Base-by-base conservation (phyloP, 2,888 invertebrate genomes). In the Conops quadrifasciatus region DNA sequence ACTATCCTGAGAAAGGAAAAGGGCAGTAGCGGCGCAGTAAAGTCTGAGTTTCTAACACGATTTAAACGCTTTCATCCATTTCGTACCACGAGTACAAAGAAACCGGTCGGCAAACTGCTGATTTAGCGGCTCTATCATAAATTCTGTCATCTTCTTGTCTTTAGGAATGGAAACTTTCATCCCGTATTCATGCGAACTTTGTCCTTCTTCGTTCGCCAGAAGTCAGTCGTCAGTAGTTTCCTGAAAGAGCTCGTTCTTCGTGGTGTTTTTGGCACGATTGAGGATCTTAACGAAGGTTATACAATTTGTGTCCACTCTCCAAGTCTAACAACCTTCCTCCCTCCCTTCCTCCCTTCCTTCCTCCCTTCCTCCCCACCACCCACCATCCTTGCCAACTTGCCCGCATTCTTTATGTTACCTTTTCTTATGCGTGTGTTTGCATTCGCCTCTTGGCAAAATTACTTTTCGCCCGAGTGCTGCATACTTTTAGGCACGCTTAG, bases 51-150 rank as follows among this genome's bases (percentile, higher is more conserved):
- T 1, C 19, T 16, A 0, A 49, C 15, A n/a, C n/a, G 13, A 49
- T 2, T 1, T 19, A 49, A 3, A 16, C 49, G 4, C 1, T 1
- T 49, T n/a, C 36, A 36, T 36, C 9, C 36, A 36, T 7, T 36
- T 36, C 9, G 36, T 36, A 4, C 36, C n/a, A n/a, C n/a, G n/a
- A n/a, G n/a, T 21, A 1, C 21, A 21, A 21, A 53, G 53, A 53
- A 53, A 21, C n/a, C 53, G n/a, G 13, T 21, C 21, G n/a, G n/a
- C 2, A 21, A 53, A n/a, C 53, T 53, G 66, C 36, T 53, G 66
- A 66, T 66, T 66, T 36, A 66, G 53, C 30, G 36, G 53, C 66
- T 63, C 36, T 4, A 36, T 63, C 45, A 63, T 63, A 63, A 63
- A 63, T 63, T 63, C 63, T 26, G 26, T 63, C 63, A 47, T 63